Percentiles rank a stretch among this genome's conserved stretches.
Conservation (phyloP, 1,140 invertebrate genomes). For the Anoplolepis gracilipes region DNA sequence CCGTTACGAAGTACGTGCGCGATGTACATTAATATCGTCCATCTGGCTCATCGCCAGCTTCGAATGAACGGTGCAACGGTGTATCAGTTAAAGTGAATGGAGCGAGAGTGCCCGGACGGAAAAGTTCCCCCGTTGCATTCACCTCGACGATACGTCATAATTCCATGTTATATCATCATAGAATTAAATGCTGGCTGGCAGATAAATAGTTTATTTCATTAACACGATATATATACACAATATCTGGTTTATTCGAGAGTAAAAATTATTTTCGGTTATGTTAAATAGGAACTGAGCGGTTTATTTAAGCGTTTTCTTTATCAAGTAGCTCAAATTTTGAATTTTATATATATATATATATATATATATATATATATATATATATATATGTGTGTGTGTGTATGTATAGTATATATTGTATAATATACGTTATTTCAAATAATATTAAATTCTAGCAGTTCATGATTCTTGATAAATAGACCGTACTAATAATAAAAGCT, state of each 20-base stretch:
- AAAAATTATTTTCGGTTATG: not conserved
- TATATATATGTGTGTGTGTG: too few relatives aligned
- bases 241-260: not conserved
- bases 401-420: too few relatives aligned
- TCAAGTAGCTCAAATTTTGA: not conserved
- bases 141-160: conserved; percentile 8
- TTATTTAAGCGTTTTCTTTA: conserved; percentile 3
- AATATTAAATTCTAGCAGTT: conserved; percentile 20
- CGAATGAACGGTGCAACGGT: conserved; percentile 42
- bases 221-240: conserved; percentile 4
- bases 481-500: not conserved
- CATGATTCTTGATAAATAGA: not conserved
- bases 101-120: not conserved
- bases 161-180: not conserved
- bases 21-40: conserved; percentile 60
- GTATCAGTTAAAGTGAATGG: conserved; percentile 59
- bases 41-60: conserved; percentile 56
- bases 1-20: conserved; percentile 49
- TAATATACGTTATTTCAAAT: not conserved
- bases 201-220: conserved; percentile 48
- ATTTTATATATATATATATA: not conserved
- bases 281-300: not conserved
- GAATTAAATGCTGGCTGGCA: conserved; percentile 23
- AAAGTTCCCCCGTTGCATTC: conserved; percentile 22
- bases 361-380: too few relatives aligned